These are phyloP conservation scores for Orcinus orca DNA, from an alignment of 2,113 vertebrate genomes.

Conservation along the genomic window DNA sequence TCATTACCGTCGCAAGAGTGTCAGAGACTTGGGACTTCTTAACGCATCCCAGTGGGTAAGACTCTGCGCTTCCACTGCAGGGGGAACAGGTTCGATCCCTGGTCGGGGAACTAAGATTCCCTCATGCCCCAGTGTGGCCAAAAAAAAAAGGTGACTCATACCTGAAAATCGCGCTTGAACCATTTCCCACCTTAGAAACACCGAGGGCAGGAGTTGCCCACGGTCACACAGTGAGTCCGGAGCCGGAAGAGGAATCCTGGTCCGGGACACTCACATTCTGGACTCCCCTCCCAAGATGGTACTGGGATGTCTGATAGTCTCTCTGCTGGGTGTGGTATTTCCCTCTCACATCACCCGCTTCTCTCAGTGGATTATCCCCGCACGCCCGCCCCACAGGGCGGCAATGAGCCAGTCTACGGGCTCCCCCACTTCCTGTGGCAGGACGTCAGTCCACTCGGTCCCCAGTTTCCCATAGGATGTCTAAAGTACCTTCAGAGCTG, in stretches of 20 bases:
- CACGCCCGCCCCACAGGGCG: background rate
- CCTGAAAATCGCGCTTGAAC: background rate
- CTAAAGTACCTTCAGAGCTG: background rate
- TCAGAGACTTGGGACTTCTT: too few species aligned
- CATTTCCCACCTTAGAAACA: background rate
- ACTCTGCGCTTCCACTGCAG: background rate
- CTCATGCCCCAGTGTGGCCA: background rate
- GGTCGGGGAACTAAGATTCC: background rate
- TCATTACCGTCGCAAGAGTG: background rate
- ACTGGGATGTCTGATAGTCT: background rate
- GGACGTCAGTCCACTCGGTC: conserved; percentile 4
- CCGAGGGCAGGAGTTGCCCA: background rate
- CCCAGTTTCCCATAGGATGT: background rate
- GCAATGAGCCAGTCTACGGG: background rate
- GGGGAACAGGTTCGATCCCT: background rate
- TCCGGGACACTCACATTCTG: background rate
- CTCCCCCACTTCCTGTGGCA: background rate
- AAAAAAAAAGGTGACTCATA: background rate
- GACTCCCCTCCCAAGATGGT: conserved; percentile 44
- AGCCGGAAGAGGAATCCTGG: background rate
- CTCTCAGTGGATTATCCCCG: background rate
- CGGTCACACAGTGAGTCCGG: background rate
- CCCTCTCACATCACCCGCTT: background rate
- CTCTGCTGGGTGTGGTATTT: background rate
- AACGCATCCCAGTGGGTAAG: background rate